These are phyloP conservation scores for Calliphora vicina DNA, from an alignment of 1,140 invertebrate genomes.

Conservation along the genomic window DNA sequence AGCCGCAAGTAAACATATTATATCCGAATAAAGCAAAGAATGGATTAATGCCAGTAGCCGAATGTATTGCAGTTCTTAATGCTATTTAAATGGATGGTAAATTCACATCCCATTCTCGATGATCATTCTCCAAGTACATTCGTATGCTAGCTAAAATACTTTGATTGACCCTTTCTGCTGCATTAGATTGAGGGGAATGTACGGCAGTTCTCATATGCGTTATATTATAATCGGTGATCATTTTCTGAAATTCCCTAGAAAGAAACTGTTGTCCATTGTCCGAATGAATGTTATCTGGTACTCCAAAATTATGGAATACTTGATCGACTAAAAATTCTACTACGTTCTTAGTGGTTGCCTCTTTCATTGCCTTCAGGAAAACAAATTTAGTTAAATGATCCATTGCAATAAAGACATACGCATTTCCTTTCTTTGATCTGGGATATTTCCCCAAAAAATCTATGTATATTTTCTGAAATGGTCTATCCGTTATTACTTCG, in stretches of 20 bases:
- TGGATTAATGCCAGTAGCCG: neutral
- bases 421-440: neutral
- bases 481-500: neutral
- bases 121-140: neutral
- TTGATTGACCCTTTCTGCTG: neutral
- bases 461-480: neutral
- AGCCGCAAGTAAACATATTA: neutral
- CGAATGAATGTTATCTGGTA: neutral
- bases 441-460: neutral
- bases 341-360: neutral
- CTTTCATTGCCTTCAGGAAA: neutral
- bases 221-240: neutral
- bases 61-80: neutral
- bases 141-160: neutral
- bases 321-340: neutral
- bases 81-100: neutral
- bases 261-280: neutral
- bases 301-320: too few relatives aligned
- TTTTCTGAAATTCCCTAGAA: neutral
- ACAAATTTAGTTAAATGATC: conserved; percentile 19
- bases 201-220: neutral
- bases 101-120: neutral
- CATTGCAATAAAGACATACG: neutral
- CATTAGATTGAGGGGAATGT: neutral
- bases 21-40: neutral